Evolutionary conservation across 2,888 invertebrate genomes (phyloP).

Genomic region (Hirtodrosophila duncani): DNA sequence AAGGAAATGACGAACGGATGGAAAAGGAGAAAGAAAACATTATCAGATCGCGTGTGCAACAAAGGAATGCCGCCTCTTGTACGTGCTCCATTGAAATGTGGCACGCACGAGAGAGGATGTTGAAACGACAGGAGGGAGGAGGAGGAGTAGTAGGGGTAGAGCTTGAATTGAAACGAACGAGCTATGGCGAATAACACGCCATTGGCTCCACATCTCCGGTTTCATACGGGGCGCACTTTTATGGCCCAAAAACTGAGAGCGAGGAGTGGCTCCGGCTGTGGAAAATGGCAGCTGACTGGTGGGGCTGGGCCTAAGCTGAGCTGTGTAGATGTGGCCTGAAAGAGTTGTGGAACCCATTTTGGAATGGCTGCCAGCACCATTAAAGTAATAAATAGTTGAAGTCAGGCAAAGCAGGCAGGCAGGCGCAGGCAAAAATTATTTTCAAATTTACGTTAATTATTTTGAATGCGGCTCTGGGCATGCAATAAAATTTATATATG

Average conservation of each 20-base stretch:
- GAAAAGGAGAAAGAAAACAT: conserved; percentile 43
- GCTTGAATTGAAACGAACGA: conserved; percentile 6
- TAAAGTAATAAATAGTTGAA: conserved; percentile 59
- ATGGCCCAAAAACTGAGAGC: conserved; percentile 17
- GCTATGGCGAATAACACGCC: conserved; percentile 38
- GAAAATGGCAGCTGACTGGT: conserved; percentile 53
- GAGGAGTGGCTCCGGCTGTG: conserved; percentile 22
- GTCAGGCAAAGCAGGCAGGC: conserved; percentile 22
- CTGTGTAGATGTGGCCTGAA: conserved; percentile 21
- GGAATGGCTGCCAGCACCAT: conserved; percentile 45
- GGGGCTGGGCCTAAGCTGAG: conserved; percentile 6
- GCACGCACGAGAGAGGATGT: conserved; percentile 44
- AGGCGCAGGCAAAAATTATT: conserved; percentile 48
- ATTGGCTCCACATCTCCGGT: conserved; percentile 46
- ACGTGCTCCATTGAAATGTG: conserved; percentile 60
- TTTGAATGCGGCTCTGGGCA: conserved; percentile 56
- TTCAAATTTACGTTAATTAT: conserved; percentile 71
- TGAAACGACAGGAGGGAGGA: background rate
- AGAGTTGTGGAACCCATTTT: conserved; percentile 11
- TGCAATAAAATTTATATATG: conserved; percentile 63
- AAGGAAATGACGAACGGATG: too few species aligned
- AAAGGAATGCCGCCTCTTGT: conserved; percentile 53
- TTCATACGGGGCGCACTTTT: conserved; percentile 22
- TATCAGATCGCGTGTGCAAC: conserved; percentile 75
- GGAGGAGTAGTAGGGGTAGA: conserved; percentile 18